A percentile compares a stretch with the other conserved stretches of the same genome.
phyloP scores from a whole-genome alignment of 1,140 invertebrate species.

The Ditylenchus dipsaci region DNA sequence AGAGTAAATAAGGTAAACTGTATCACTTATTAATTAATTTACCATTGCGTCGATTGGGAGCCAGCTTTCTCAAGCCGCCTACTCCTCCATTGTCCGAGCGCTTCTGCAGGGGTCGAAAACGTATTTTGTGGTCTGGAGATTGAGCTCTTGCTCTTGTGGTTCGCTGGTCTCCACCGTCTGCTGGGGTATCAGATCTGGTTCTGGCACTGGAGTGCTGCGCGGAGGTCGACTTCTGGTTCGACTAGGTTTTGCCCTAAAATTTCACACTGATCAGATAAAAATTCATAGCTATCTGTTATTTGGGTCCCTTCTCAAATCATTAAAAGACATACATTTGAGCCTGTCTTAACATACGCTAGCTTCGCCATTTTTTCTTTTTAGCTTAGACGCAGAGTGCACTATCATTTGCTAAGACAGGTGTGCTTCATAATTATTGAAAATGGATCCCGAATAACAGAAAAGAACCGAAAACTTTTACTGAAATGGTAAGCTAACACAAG shows the following conservation, averaged over 20 bases:
- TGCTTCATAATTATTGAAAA: no score
- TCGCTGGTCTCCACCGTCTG: background rate
- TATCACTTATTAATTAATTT: background rate
- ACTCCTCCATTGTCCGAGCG: background rate
- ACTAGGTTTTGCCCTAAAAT: background rate
- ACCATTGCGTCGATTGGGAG: constrained; percentile 10
- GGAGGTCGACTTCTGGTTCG: background rate
- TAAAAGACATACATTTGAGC: background rate
- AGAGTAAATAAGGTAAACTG: no score
- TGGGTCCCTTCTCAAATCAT: no score
- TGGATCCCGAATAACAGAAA: no score
- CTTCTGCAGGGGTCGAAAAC: background rate
- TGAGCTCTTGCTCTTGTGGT: background rate
- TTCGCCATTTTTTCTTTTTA: no score
- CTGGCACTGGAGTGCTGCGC: background rate
- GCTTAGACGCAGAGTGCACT: no score
- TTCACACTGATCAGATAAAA: no score
- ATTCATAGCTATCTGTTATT: no score
- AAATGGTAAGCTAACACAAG: background rate
- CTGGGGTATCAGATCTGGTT: background rate
- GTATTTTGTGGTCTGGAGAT: background rate
- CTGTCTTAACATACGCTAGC: background rate
- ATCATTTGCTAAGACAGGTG: no score
- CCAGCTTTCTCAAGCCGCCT: background rate
- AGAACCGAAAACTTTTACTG: background rate